Evolutionary conservation across 1,140 invertebrate species (phyloP).

Genomic region (Nomia melanderi): DNA sequence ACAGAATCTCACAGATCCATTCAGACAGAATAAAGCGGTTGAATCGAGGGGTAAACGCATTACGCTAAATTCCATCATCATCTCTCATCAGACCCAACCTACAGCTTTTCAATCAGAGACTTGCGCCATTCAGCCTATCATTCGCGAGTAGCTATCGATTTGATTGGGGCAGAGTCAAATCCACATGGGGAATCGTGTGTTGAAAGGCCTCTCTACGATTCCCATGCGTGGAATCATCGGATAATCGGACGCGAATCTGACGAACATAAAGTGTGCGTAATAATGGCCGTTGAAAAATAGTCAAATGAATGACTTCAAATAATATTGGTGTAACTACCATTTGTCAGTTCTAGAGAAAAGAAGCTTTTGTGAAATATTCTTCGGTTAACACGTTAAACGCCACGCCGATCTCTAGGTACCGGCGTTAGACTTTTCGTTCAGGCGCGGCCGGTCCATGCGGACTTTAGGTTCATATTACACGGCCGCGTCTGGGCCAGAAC

Average conservation of each 20-base stretch:
- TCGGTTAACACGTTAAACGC: too few species aligned
- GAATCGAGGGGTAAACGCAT: not conserved
- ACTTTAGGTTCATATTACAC: too few species aligned
- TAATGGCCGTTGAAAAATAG: conserved; percentile 40
- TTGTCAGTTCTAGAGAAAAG: too few species aligned
- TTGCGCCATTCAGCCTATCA: not conserved
- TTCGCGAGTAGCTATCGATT: not conserved
- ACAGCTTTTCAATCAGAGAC: not conserved
- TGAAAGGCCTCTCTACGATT: not conserved
- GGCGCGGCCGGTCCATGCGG: too few species aligned
- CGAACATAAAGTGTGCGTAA: conserved; percentile 28
- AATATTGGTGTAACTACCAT: too few species aligned
- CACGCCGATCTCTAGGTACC: too few species aligned
- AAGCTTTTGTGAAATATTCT: too few species aligned
- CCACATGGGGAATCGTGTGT: not conserved
- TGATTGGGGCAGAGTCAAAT: not conserved
- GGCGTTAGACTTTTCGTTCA: too few species aligned
- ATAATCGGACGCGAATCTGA: conserved; percentile 16
- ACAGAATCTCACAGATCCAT: not conserved
- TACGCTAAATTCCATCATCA: not conserved
- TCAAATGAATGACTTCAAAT: too few species aligned
- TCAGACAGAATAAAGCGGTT: not conserved
- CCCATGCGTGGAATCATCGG: not conserved
- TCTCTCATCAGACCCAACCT: not conserved
- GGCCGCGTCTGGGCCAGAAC: too few species aligned